These are phyloP conservation scores for Carcinoscorpius rotundicauda DNA, from an alignment of 1,140 invertebrate genomes.

Conservation along the genomic window DNA sequence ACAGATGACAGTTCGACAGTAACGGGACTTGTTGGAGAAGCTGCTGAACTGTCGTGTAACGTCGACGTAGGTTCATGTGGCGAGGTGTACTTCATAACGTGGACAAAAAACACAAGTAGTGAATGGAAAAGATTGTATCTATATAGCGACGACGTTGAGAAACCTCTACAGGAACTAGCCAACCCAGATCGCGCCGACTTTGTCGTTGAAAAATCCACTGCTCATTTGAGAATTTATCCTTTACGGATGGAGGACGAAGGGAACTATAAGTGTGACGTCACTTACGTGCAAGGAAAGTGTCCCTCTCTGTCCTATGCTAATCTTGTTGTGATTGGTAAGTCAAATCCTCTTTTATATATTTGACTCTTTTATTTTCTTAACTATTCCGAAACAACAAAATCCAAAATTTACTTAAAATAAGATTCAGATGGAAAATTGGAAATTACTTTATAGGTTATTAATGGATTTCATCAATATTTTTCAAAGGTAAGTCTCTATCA, in stretches of 20 bases:
- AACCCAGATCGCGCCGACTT: constrained; percentile 20
- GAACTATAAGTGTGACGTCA: constrained; percentile 27
- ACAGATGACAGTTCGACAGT: background rate
- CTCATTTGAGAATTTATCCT: constrained; percentile 16
- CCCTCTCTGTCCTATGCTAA: constrained; percentile 27
- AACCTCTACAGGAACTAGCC: constrained; percentile 23
- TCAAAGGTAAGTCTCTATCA: too few species aligned
- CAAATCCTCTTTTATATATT: too few species aligned
- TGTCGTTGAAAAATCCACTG: constrained; percentile 10
- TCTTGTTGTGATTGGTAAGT: constrained; percentile 24
- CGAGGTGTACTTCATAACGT: constrained; percentile 27
- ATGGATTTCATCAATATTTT: too few species aligned
- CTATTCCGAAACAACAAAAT: too few species aligned
- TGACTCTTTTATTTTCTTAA: too few species aligned
- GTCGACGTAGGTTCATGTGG: constrained; percentile 24
- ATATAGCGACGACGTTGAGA: constrained; percentile 24
- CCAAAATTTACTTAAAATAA: too few species aligned
- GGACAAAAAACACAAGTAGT: constrained; percentile 23
- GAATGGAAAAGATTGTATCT: constrained; percentile 25
- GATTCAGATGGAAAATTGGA: too few species aligned
- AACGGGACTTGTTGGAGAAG: constrained; percentile 21
- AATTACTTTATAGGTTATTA: too few species aligned
- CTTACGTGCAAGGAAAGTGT: constrained; percentile 26
- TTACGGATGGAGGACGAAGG: constrained; percentile 23
- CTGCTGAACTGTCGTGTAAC: constrained; percentile 21